Evolutionary conservation across 2,113 vertebrate species (phyloP), one percentile per base, ranked within the genome.

Genomic region (Leptocoma aspasia): DNA sequence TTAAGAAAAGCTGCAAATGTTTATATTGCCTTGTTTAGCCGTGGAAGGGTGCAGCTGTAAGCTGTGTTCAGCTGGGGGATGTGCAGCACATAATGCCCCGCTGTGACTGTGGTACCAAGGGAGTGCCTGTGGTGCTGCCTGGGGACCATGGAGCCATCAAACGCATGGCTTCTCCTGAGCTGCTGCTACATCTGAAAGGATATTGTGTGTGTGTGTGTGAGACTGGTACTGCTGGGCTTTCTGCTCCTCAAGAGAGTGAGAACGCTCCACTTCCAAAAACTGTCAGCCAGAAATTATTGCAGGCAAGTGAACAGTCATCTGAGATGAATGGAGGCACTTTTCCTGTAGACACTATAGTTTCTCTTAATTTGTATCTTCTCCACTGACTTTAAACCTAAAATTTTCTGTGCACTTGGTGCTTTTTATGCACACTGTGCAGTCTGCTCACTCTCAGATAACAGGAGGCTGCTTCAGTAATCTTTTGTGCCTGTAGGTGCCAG

Each of bases 201-300:
- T 97, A 69, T 13, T 39, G 47, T 92, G 94, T 88, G 45, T 95
- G 33, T 87, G 64, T 96, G 33, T 91, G 69, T 97, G 96, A 96
- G 94, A 94, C 96, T 98, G 94, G 96, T 94, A 94, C 94, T 89
- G 95, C 95, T 96, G 90, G 92, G 75, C 73, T 93, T 72, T 59
- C 70, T 78, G 79, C 41, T 66, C 63, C 95, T 95, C 72, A 7
- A 30, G 39, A 21, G 49, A 30, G 21, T 31, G 23, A 88, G 87
- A 87, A 81, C 26, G 53, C 50, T 79, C 24, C 35, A 6, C 59
- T 95, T 61, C 37, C 3, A 79, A 15, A 65, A 90, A 14, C 45
- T 37, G 50, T 18, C 61, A 69, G 68, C 47, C 78, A 81, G 91
- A 52, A 94, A 71, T 83, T 10, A 49, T 4, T 88, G 66, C 54